Evolutionary conservation across 2,888 invertebrate species (phyloP).

Genomic region (Sylvicola cinctus): DNA sequence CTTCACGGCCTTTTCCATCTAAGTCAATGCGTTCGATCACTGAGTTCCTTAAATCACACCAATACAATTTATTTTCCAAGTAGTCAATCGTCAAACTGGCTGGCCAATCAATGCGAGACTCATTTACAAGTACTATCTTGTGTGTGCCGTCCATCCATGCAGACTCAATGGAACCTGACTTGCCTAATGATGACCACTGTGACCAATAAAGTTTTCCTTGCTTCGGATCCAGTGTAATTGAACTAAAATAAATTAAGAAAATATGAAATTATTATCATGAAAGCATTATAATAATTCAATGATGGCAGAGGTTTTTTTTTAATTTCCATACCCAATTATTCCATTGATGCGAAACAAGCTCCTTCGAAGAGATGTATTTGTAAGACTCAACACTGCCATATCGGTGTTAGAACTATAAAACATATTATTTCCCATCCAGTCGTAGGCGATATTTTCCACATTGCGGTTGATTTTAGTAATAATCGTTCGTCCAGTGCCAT

Average conservation of each 20-base stretch:
- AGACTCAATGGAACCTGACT: constrained; percentile 38
- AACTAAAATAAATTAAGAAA: constrained; percentile 20
- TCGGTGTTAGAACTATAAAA: constrained; percentile 60
- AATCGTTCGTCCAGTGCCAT: constrained; percentile 33
- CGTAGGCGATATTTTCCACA: constrained; percentile 50
- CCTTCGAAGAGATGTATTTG: constrained; percentile 31
- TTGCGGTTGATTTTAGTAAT: constrained; percentile 40
- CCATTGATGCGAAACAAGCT: constrained; percentile 25
- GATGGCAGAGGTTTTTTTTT: constrained; percentile 4
- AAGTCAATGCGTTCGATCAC: constrained; percentile 42
- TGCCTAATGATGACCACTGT: constrained; percentile 7
- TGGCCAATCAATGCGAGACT: constrained; percentile 29
- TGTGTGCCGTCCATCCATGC: constrained; percentile 56
- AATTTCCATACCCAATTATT: constrained; percentile 9
- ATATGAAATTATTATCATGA: background rate
- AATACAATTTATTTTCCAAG: constrained; percentile 33
- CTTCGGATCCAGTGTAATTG: constrained; percentile 46
- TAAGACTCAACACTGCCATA: constrained; percentile 45
- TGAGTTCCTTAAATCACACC: constrained; percentile 51
- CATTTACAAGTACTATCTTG: background rate
- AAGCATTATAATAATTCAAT: background rate
- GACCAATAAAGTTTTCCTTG: constrained; percentile 55
- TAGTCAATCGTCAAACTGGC: constrained; percentile 51
- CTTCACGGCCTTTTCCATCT: constrained; percentile 29
- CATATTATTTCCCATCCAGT: constrained; percentile 63